Evolutionary conservation across 2,113 vertebrate genomes (phyloP).

Genomic region (Phaethon lepturus): DNA sequence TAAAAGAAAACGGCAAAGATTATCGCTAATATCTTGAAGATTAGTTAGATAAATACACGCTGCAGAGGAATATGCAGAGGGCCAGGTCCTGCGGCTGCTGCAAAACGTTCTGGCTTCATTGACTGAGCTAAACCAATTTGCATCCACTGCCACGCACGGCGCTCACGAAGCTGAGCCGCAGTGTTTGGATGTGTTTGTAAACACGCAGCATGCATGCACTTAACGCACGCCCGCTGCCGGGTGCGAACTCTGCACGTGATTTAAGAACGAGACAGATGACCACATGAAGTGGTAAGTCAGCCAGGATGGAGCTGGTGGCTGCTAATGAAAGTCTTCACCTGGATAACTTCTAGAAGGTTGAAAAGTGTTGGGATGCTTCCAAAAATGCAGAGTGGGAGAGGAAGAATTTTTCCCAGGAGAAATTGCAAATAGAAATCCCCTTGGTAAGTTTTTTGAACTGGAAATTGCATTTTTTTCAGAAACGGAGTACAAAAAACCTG

Average conservation of each 20-base stretch:
- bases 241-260: neutral
- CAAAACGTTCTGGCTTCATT: neutral
- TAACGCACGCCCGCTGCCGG: neutral
- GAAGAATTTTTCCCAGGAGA: rapidly evolving
- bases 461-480: rapidly evolving
- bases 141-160: rapidly evolving
- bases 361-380: neutral
- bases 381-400: neutral
- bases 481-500: neutral
- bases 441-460: neutral
- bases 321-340: neutral
- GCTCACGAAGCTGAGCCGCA: neutral
- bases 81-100: neutral
- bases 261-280: neutral
- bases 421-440: neutral
- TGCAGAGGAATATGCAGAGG: neutral
- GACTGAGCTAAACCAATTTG: neutral
- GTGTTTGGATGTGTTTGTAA: neutral
- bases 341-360: neutral
- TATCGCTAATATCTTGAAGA: slow-evolving; percentile 11
- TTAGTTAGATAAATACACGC: slow-evolving; percentile 14
- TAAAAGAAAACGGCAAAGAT: neutral
- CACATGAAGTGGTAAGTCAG: neutral
- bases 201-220: neutral
- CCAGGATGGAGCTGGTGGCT: neutral